These are phyloP conservation scores for Cyanoramphus novaezelandiae DNA, from an alignment of 2,113 vertebrate genomes.

Conservation along the genomic window DNA sequence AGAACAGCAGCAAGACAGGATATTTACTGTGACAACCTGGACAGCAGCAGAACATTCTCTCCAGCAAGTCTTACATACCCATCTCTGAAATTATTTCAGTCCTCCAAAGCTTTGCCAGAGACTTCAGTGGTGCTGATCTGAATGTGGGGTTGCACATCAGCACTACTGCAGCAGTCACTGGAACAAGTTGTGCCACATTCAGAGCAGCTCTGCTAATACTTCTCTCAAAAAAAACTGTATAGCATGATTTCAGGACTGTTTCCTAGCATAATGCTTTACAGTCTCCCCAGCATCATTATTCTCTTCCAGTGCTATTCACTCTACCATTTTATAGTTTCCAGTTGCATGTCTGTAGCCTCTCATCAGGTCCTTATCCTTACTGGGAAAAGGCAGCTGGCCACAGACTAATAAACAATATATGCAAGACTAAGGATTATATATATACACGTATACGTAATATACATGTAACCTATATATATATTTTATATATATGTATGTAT, in stretches of 20 bases:
- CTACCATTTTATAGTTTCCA: background rate
- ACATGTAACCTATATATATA: background rate
- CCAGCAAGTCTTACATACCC: background rate
- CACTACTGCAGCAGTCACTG: slow-evolving; percentile 1
- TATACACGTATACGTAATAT: background rate
- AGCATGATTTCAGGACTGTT: background rate
- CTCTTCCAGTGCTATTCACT: background rate
- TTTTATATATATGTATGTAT: background rate
- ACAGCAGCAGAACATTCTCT: background rate
- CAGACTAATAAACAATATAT: background rate
- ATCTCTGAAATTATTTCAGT: background rate
- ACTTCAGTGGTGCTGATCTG: background rate
- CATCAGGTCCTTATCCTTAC: background rate
- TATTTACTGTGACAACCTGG: background rate
- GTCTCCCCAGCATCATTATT: background rate
- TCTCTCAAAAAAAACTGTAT: background rate
- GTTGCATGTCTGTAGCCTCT: background rate
- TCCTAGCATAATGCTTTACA: background rate
- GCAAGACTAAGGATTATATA: background rate
- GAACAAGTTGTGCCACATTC: background rate
- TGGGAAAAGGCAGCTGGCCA: background rate
- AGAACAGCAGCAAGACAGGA: background rate
- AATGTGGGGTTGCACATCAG: background rate
- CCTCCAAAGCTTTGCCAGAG: background rate
- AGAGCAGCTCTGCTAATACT: background rate